Evolutionary conservation across 1,140 invertebrate genomes (phyloP).

Genomic region (Listronotus bonariensis): DNA sequence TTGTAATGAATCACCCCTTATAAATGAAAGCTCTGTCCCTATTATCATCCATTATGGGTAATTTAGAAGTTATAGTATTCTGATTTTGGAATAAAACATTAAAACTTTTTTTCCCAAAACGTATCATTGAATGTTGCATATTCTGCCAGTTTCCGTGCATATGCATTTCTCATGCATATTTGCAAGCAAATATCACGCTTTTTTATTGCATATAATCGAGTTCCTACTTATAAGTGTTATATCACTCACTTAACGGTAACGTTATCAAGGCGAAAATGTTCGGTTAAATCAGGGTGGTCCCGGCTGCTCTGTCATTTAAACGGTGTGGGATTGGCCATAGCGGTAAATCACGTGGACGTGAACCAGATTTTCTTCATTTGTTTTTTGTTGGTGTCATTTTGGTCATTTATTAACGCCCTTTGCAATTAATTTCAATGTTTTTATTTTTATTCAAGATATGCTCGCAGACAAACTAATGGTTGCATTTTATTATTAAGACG

Average conservation of each 20-base stretch:
- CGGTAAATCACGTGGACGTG: constrained; percentile 36
- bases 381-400: constrained; percentile 31
- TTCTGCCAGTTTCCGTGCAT: no score
- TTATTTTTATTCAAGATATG: constrained; percentile 10
- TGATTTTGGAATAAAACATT: no score
- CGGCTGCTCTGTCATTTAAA: constrained; percentile 31
- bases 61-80: no score
- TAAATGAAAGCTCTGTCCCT: no score
- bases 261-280: constrained; percentile 5
- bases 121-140: no score
- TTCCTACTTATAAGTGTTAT: no score
- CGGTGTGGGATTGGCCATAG: constrained; percentile 33
- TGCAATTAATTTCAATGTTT: constrained; percentile 30
- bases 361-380: constrained; percentile 35
- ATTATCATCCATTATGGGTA: no score
- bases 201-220: no score
- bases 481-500: constrained; percentile 4
- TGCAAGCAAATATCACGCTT: no score
- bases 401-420: constrained; percentile 31
- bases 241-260: neutral
- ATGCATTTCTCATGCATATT: no score
- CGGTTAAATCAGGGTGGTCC: constrained; percentile 31
- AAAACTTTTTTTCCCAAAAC: no score
- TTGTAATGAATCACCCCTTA: no score
- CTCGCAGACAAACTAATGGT: neutral